These are phyloP conservation scores for Hyles lineata DNA, from an alignment of 2,888 invertebrate genomes.

Conservation along the genomic window DNA sequence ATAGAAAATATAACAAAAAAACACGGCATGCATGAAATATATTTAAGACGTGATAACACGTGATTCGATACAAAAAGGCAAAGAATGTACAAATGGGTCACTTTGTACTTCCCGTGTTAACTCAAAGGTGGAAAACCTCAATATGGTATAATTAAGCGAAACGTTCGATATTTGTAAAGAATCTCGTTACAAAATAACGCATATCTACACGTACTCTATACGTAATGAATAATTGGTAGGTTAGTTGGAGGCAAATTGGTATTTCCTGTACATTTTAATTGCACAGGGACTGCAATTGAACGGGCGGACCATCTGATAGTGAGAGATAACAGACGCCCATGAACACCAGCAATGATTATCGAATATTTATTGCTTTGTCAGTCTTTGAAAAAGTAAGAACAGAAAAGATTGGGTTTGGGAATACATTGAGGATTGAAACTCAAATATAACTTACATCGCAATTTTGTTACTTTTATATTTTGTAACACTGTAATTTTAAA, in stretches of 20 bases:
- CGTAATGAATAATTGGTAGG: neutral
- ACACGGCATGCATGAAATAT: neutral
- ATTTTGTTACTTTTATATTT: too few relatives aligned
- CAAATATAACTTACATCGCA: too few relatives aligned
- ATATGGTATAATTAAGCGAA: neutral
- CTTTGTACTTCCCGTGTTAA: neutral
- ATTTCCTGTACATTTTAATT: neutral
- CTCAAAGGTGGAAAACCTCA: neutral
- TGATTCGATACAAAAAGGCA: neutral
- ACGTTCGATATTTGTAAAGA: conserved; percentile 19
- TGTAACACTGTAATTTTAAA: too few relatives aligned
- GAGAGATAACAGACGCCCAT: too few relatives aligned
- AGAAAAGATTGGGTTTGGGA: too few relatives aligned
- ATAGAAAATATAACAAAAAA: neutral
- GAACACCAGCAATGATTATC: too few relatives aligned
- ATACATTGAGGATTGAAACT: too few relatives aligned
- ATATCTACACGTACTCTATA: neutral
- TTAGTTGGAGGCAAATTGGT: neutral
- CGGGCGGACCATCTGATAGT: too few relatives aligned
- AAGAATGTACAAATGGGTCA: neutral
- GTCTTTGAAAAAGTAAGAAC: too few relatives aligned
- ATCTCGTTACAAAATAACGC: conserved; percentile 13
- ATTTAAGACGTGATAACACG: too few relatives aligned
- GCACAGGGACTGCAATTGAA: too few relatives aligned
- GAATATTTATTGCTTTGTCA: too few relatives aligned